Percentiles rank a stretch among this genome's conserved stretches.
Conservation (phyloP, 2,797 vertebrate species). For the Psittacula echo region DNA sequence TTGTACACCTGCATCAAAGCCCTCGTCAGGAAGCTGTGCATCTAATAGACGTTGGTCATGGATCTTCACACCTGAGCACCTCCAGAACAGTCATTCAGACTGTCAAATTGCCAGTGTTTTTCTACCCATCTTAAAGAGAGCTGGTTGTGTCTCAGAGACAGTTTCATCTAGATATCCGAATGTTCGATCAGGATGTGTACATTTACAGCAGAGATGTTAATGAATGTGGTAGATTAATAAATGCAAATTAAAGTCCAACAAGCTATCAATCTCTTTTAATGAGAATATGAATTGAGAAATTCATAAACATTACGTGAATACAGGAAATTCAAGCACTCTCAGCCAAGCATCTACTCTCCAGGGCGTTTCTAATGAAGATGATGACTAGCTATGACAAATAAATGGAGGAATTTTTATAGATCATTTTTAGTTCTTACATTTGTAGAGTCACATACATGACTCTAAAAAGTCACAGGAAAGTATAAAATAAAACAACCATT, state of each 20-base stretch:
- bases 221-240: not conserved
- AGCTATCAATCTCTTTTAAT: not conserved
- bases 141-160: accelerated
- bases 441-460: not conserved
- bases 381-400: not conserved
- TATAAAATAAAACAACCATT: not conserved
- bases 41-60: not conserved
- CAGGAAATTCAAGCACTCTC: not conserved
- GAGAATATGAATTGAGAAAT: not conserved
- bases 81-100: not conserved
- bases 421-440: not conserved
- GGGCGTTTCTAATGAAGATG: not conserved
- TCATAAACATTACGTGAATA: not conserved
- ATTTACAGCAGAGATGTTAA: not conserved
- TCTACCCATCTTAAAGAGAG: not conserved
- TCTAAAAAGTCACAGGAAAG: not conserved
- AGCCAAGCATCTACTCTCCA: not conserved
- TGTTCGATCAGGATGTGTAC: not conserved
- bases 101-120: not conserved
- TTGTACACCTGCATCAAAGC: not conserved
- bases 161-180: not conserved
- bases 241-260: not conserved
- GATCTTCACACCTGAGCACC: not conserved
- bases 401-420: not conserved
- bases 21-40: not conserved